These are phyloP conservation scores for Anguilla japonica DNA, from an alignment of 2,113 vertebrate genomes.

Conservation along the genomic window DNA sequence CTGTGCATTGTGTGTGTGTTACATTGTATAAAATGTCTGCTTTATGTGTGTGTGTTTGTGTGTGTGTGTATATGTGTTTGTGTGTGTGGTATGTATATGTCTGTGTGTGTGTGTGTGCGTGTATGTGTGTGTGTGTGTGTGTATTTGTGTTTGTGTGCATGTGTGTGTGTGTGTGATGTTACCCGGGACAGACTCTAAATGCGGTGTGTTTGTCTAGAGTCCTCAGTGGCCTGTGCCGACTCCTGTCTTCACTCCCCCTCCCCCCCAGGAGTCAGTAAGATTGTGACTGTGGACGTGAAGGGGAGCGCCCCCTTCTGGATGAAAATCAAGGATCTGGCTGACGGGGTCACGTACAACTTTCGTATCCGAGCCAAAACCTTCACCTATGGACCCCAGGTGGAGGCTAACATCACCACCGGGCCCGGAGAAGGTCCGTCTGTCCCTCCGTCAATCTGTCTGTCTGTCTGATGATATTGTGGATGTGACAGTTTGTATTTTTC, in stretches of 20 bases:
- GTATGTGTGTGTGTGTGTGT: not conserved
- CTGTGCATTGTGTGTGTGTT: not conserved
- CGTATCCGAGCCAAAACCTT: conserved; percentile 91
- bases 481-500: not conserved
- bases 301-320: conserved; percentile 87
- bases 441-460: not conserved
- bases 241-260: conserved; percentile 68
- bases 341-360: conserved; percentile 89
- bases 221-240: conserved; percentile 72
- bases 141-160: not conserved
- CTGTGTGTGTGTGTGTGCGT: too few relatives aligned
- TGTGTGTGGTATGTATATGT: not conserved
- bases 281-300: conserved; percentile 94
- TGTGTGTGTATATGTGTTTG: not conserved
- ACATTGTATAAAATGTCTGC: not conserved
- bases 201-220: conserved; percentile 66
- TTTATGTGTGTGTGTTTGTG: not conserved
- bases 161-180: conserved; percentile 28
- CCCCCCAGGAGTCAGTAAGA: conserved; percentile 91
- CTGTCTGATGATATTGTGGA: not conserved
- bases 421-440: conserved; percentile 85
- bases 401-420: conserved; percentile 94
- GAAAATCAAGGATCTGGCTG: conserved; percentile 90
- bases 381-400: conserved; percentile 87
- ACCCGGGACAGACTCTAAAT: conserved; percentile 56